phyloP scores from a whole-genome alignment of 2,888 invertebrate genomes.

The Galerucella calmariensis region DNA sequence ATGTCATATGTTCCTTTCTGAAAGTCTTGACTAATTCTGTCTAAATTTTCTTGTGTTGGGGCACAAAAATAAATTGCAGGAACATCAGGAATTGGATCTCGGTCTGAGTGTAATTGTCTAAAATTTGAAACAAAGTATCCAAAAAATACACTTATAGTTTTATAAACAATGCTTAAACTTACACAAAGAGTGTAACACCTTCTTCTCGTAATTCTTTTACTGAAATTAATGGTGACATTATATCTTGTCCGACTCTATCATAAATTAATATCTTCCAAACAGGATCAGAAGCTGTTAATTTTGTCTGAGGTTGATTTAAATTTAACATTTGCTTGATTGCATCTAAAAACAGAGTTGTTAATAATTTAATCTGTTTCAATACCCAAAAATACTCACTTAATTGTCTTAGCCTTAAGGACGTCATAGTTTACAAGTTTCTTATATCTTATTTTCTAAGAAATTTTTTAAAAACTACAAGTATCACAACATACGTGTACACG shows the following conservation, averaged over 20 bases:
- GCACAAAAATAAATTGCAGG: slow-evolving; percentile 98
- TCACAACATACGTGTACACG: slow-evolving; percentile 29
- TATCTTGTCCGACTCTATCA: slow-evolving; percentile 96
- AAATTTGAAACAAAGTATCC: slow-evolving; percentile 44
- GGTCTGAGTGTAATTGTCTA: slow-evolving; percentile 87
- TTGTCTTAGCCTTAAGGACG: slow-evolving; percentile 77
- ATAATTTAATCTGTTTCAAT: slow-evolving; percentile 34
- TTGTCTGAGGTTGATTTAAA: slow-evolving; percentile 84
- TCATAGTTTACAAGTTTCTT: slow-evolving; percentile 64
- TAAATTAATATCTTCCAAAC: slow-evolving; percentile 97
- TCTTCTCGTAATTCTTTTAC: slow-evolving; percentile 95
- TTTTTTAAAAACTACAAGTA: background rate
- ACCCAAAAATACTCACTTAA: slow-evolving; percentile 69
- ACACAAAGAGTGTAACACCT: slow-evolving; percentile 98
- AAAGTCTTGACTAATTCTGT: slow-evolving; percentile 90
- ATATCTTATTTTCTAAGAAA: slow-evolving; percentile 5
- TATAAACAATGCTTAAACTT: slow-evolving; percentile 63
- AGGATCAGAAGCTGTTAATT: slow-evolving; percentile 83
- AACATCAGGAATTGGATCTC: slow-evolving; percentile 96
- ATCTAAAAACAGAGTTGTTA: slow-evolving; percentile 69
- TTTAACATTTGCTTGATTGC: slow-evolving; percentile 96
- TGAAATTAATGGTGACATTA: slow-evolving; percentile 95
- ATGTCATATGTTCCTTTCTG: slow-evolving; percentile 91
- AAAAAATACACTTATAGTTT: slow-evolving; percentile 3
- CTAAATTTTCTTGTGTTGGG: slow-evolving; percentile 95